phyloP scores from a whole-genome alignment of 1,140 invertebrate species.

The Lysiphlebus fabarum region DNA sequence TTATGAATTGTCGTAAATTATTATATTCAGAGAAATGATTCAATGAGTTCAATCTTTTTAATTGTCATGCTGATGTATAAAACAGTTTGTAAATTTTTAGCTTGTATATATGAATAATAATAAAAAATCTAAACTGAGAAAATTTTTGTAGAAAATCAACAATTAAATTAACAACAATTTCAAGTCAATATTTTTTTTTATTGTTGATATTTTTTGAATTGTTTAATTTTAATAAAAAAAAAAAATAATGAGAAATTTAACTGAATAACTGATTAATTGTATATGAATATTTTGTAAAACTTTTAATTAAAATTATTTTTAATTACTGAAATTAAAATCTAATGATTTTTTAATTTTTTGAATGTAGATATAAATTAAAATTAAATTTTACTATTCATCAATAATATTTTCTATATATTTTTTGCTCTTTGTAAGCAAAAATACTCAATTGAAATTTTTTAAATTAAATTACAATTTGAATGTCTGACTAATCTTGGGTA shows the following conservation, averaged over 20 bases:
- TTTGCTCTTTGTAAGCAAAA: constrained; percentile 53
- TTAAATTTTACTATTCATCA: background rate
- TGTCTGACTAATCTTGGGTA: constrained; percentile 53
- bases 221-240: background rate
- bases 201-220: too few relatives aligned
- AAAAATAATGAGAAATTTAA: background rate
- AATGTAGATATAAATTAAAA: too few relatives aligned
- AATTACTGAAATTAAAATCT: constrained; percentile 40
- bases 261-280: background rate
- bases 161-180: too few relatives aligned
- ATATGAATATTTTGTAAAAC: constrained; percentile 53
- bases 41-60: too few relatives aligned
- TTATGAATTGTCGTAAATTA: too few relatives aligned
- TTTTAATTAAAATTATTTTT: constrained; percentile 53
- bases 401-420: constrained; percentile 27
- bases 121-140: too few relatives aligned
- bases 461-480: constrained; percentile 49
- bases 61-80: too few relatives aligned
- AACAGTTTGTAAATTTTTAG: too few relatives aligned
- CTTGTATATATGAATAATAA: too few relatives aligned
- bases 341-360: constrained; percentile 20
- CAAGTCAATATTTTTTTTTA: too few relatives aligned
- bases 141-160: too few relatives aligned
- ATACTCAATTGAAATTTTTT: constrained; percentile 51
- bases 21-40: too few relatives aligned